Conservation (phyloP, 2,888 invertebrate species). For the Xestia sexstrigata region DNA sequence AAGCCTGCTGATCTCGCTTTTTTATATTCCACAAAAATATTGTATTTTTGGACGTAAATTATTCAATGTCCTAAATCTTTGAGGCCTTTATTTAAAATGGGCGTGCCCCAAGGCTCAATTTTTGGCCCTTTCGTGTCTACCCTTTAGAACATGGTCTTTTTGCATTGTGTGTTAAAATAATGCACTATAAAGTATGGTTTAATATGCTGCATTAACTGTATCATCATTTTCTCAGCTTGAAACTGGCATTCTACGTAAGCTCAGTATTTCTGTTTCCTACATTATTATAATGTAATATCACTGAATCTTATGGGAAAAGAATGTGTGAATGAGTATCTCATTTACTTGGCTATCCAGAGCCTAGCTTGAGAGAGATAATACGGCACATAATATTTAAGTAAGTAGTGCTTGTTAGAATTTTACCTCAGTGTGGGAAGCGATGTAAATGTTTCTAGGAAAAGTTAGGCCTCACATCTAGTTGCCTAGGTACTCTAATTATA, state of each 20-base stretch:
- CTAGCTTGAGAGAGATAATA: slow-evolving; percentile 39
- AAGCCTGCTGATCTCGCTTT: neutral
- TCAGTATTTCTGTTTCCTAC: slow-evolving; percentile 28
- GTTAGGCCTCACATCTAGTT: slow-evolving; percentile 29
- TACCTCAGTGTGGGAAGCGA: slow-evolving; percentile 58
- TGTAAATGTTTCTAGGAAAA: slow-evolving; percentile 46
- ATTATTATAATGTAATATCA: slow-evolving; percentile 51
- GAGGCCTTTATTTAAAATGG: neutral
- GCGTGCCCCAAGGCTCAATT: slow-evolving; percentile 15
- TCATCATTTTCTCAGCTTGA: slow-evolving; percentile 3
- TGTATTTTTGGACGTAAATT: neutral
- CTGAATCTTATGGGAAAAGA: slow-evolving; percentile 61
- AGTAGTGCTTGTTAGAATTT: slow-evolving; percentile 51
- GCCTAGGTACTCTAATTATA: slow-evolving; percentile 44
- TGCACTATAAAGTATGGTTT: neutral
- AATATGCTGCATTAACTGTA: neutral
- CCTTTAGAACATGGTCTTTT: neutral
- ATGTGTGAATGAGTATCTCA: slow-evolving; percentile 60
- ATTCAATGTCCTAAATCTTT: neutral
- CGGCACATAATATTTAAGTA: slow-evolving; percentile 51
- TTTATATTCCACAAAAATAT: neutral
- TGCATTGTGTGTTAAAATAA: neutral
- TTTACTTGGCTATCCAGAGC: slow-evolving; percentile 37
- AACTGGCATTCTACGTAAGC: neutral
- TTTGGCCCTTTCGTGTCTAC: neutral